Percentiles rank a stretch among this genome's conserved stretches.
Conservation (phyloP, 2,888 invertebrate genomes). For the Agrilus biguttatus region DNA sequence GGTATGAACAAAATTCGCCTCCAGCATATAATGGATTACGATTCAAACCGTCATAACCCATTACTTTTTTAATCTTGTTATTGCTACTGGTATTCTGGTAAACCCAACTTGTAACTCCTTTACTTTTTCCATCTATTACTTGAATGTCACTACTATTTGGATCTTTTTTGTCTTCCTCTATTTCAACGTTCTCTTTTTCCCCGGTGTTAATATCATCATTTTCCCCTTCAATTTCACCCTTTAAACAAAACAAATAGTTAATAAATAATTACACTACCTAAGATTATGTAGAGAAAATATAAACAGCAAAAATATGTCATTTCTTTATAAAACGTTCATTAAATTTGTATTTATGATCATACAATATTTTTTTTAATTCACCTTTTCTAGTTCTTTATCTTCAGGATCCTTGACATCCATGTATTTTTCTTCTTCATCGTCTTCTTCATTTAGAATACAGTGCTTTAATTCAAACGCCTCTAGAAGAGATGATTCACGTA, state of each 20-base stretch:
- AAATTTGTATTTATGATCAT: no score
- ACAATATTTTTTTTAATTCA: not conserved
- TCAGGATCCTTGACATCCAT: slow-evolving; percentile 17
- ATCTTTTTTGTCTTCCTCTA: not conserved
- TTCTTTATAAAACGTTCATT: no score
- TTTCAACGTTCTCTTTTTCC: not conserved
- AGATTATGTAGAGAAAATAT: no score
- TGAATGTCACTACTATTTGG: slow-evolving; percentile 3
- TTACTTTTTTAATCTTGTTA: slow-evolving; percentile 16
- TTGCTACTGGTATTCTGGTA: slow-evolving; percentile 15
- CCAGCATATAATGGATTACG: slow-evolving; percentile 80
- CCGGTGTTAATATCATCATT: slow-evolving; percentile 1
- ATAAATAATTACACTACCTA: no score
- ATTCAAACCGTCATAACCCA: slow-evolving; percentile 49
- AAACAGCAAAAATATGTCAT: no score
- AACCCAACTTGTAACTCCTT: slow-evolving; percentile 17
- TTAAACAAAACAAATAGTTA: no score
- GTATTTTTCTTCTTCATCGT: slow-evolving; percentile 22
- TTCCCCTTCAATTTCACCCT: slow-evolving; percentile 5
- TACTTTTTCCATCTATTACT: slow-evolving; percentile 1
- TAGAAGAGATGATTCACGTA: slow-evolving; percentile 16
- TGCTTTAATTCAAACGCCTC: slow-evolving; percentile 21
- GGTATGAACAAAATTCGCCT: slow-evolving; percentile 52
- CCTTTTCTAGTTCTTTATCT: slow-evolving; percentile 5
- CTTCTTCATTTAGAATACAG: slow-evolving; percentile 18